phyloP scores from a whole-genome alignment of 1,140 invertebrate genomes.

The Heliconius hermathena region DNA sequence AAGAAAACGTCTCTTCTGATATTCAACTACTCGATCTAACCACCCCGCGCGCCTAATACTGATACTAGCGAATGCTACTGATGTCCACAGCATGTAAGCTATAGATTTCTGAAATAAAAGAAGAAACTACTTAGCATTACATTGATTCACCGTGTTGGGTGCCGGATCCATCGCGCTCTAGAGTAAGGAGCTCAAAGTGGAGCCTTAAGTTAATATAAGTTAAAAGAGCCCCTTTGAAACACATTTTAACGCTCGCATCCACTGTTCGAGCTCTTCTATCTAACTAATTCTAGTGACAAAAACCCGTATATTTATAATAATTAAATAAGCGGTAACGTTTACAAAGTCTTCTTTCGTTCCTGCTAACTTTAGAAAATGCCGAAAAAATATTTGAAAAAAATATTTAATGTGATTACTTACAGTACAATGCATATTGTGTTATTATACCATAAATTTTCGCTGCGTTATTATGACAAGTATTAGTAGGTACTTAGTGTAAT shows the following conservation, averaged over 20 bases:
- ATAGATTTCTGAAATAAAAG: neutral
- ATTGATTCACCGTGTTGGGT: too few relatives aligned
- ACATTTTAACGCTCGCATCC: too few relatives aligned
- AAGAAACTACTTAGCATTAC: too few relatives aligned
- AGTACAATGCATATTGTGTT: neutral
- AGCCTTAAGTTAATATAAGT: too few relatives aligned
- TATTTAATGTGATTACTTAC: neutral
- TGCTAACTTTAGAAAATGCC: neutral
- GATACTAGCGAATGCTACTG: conserved; percentile 23
- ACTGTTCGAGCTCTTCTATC: too few relatives aligned
- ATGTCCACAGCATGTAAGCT: neutral
- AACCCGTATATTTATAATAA: too few relatives aligned
- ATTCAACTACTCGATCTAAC: conserved; percentile 60
- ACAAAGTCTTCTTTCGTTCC: neutral
- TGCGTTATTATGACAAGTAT: neutral
- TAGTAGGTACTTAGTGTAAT: conserved; percentile 3
- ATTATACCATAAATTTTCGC: neutral
- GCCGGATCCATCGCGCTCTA: too few relatives aligned
- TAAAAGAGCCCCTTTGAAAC: too few relatives aligned
- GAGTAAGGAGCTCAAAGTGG: too few relatives aligned
- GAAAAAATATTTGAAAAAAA: neutral
- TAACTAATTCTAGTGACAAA: too few relatives aligned
- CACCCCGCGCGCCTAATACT: conserved; percentile 49
- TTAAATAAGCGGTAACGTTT: too few relatives aligned
- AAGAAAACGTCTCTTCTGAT: conserved; percentile 53